Conservation (phyloP, 1,140 invertebrate species). For the Sitodiplosis mosellana region DNA sequence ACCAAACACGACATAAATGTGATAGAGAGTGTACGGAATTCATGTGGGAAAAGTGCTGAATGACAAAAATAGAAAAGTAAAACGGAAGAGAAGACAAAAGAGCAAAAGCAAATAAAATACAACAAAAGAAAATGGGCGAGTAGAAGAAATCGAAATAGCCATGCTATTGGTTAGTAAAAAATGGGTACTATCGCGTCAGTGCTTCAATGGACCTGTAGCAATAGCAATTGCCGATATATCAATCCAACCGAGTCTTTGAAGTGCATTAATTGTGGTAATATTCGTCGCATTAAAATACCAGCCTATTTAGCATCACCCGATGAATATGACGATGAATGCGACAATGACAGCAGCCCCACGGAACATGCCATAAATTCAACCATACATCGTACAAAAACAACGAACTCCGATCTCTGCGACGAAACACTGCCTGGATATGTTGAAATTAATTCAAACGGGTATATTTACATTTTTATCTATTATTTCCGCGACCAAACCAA, state of each 20-base stretch:
- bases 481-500: not conserved
- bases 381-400: slow-evolving; percentile 18
- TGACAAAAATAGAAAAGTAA: too few relatives aligned
- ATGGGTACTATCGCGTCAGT: slow-evolving; percentile 81
- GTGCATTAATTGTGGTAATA: slow-evolving; percentile 59
- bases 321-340: slow-evolving; percentile 1
- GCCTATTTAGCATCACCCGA: slow-evolving; percentile 10
- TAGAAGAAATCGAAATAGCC: not conserved
- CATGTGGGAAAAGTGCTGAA: too few relatives aligned
- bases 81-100: too few relatives aligned
- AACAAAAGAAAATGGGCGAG: too few relatives aligned
- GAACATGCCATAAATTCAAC: slow-evolving; percentile 23
- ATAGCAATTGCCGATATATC: slow-evolving; percentile 61
- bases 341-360: slow-evolving; percentile 4
- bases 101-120: too few relatives aligned
- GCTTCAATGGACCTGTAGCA: slow-evolving; percentile 72
- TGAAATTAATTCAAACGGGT: slow-evolving; percentile 5
- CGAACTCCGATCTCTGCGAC: not conserved
- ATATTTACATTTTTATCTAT: not conserved
- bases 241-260: slow-evolving; percentile 61
- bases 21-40: too few relatives aligned
- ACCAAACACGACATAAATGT: too few relatives aligned
- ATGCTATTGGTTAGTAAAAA: slow-evolving; percentile 1
- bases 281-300: slow-evolving; percentile 27
- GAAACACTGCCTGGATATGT: slow-evolving; percentile 2